Evolutionary conservation across 2,113 vertebrate genomes (phyloP).

Genomic region (Nibea albiflora): DNA sequence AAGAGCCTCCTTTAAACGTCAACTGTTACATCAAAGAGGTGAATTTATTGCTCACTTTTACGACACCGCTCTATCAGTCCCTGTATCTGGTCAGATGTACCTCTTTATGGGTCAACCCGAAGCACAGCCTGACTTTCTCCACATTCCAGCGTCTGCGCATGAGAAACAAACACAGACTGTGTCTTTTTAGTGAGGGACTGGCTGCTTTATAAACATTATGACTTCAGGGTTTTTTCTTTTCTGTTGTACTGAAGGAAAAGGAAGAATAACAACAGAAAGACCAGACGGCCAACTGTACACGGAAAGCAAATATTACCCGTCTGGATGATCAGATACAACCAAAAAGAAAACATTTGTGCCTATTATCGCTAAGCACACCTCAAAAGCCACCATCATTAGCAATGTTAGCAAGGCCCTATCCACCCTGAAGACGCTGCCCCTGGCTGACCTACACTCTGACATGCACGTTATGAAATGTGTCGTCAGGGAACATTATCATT

Average conservation of each 20-base stretch:
- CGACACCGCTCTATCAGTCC: not conserved
- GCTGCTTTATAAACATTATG: not conserved
- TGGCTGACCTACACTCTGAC: not conserved
- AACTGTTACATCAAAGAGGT: not conserved
- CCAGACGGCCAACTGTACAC: not conserved
- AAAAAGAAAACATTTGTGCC: not conserved
- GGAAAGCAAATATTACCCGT: conserved; percentile 1
- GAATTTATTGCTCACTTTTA: conserved; percentile 17
- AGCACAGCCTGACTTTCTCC: conserved; percentile 11
- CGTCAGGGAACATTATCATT: not conserved
- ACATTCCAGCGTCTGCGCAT: not conserved
- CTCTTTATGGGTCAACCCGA: not conserved
- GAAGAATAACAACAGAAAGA: conserved; percentile 9
- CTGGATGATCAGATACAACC: not conserved
- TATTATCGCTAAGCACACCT: not conserved
- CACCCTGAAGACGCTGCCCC: not conserved
- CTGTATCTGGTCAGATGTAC: conserved; percentile 9
- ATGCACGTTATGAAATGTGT: not conserved
- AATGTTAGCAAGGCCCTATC: not conserved
- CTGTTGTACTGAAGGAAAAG: not conserved
- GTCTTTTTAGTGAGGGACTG: not conserved
- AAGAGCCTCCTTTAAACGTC: not conserved
- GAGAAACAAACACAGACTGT: not conserved
- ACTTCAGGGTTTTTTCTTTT: not conserved
- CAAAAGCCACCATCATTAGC: not conserved